Conservation (phyloP, 2,888 invertebrate species). For the Sphaeridia pumilis region DNA sequence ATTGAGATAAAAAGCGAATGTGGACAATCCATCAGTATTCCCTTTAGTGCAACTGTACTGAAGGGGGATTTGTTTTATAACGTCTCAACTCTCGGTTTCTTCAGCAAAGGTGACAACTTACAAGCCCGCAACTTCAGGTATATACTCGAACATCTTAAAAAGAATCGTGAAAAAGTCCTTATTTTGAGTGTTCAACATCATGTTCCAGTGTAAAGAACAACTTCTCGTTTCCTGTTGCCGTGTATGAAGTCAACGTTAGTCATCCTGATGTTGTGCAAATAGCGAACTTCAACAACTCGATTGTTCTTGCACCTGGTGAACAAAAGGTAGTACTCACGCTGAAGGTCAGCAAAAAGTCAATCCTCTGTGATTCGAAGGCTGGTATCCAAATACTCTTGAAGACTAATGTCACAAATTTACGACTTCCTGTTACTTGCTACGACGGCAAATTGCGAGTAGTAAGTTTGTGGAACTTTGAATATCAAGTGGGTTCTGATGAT, state of each 20-base stretch:
- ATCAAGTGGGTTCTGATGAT: too few species aligned
- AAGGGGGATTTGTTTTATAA: slow-evolving; percentile 50
- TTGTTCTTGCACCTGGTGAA: slow-evolving; percentile 32
- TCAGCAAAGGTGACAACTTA: slow-evolving; percentile 28
- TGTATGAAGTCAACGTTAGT: slow-evolving; percentile 34
- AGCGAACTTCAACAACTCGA: slow-evolving; percentile 31
- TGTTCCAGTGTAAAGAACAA: slow-evolving; percentile 32
- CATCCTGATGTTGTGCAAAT: slow-evolving; percentile 34
- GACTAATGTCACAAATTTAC: slow-evolving; percentile 61
- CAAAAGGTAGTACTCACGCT: slow-evolving; percentile 32
- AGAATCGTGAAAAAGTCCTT: too few species aligned
- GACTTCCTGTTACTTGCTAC: slow-evolving; percentile 58
- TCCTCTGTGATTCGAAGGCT: slow-evolving; percentile 30
- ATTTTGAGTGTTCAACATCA: not conserved
- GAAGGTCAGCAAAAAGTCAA: slow-evolving; percentile 27
- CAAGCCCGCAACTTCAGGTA: slow-evolving; percentile 35
- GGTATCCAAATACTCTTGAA: slow-evolving; percentile 46
- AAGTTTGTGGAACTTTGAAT: too few species aligned
- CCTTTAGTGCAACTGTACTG: slow-evolving; percentile 51
- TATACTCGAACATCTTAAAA: not conserved
- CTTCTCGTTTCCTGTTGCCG: slow-evolving; percentile 33
- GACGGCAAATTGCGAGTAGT: slow-evolving; percentile 56
- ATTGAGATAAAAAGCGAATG: slow-evolving; percentile 34
- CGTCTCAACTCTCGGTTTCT: slow-evolving; percentile 39
- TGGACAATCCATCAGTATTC: slow-evolving; percentile 42